Conservation (phyloP, 2,797 vertebrate species). For the Fistularia tabacaria region DNA sequence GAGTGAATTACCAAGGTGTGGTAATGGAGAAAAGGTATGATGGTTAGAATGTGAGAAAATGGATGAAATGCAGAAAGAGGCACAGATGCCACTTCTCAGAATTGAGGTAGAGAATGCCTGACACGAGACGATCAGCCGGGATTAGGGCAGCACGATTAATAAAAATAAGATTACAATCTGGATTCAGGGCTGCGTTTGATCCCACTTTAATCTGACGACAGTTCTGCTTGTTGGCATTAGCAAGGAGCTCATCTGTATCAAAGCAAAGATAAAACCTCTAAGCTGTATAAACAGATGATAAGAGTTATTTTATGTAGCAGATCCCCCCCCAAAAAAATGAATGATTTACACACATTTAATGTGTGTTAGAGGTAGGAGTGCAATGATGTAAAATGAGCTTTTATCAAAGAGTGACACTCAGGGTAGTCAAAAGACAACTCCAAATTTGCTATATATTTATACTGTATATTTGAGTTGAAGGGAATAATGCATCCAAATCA, state of each 20-base stretch:
- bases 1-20: conserved; percentile 18
- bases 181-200: background rate
- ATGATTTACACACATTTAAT: too few relatives aligned
- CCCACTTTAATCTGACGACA: background rate
- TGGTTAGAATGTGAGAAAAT: conserved; percentile 9
- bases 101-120: conserved; percentile 15
- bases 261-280: background rate
- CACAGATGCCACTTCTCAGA: conserved; percentile 20
- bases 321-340: too few relatives aligned
- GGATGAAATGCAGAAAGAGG: conserved; percentile 19
- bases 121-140: conserved; percentile 8
- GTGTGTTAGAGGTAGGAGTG: too few relatives aligned
- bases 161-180: background rate
- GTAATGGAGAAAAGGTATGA: conserved; percentile 16
- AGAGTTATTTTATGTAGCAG: too few relatives aligned
- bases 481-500: background rate
- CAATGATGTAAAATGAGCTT: too few relatives aligned
- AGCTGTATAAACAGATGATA: background rate
- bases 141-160: conserved; percentile 7
- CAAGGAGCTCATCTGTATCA: background rate
- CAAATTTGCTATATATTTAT: too few relatives aligned
- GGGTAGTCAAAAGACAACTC: too few relatives aligned
- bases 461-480: too few relatives aligned
- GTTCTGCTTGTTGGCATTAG: background rate
- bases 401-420: too few relatives aligned